phyloP scores from a whole-genome alignment of 2,797 vertebrate species.

The Anabacerthia variegaticeps region DNA sequence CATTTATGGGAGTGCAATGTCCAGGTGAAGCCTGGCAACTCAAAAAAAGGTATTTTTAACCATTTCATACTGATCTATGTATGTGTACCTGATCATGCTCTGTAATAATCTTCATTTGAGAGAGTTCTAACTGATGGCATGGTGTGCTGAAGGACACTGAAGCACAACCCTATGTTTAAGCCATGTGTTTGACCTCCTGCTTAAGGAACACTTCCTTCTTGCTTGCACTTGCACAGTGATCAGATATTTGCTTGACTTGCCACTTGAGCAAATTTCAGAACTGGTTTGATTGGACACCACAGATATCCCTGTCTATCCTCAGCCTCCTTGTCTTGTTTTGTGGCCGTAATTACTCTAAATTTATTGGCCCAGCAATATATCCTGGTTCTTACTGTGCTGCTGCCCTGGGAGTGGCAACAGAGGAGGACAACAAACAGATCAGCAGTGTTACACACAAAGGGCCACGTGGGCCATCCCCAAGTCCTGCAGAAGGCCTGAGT shows the following conservation, averaged over 20 bases:
- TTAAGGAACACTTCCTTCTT: neutral
- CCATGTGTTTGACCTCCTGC: neutral
- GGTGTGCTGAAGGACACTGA: neutral
- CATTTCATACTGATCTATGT: neutral
- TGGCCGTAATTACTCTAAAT: neutral
- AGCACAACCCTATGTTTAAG: neutral
- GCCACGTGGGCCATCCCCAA: neutral
- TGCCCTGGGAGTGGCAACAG: neutral
- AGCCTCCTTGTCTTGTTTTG: neutral
- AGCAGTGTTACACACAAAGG: neutral
- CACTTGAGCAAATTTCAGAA: neutral
- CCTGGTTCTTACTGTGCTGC: neutral
- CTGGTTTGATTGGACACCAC: neutral
- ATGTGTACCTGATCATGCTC: neutral
- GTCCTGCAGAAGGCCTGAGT: neutral
- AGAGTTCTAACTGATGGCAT: neutral
- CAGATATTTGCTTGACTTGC: neutral
- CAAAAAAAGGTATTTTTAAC: neutral
- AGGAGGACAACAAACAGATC: neutral
- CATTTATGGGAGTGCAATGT: neutral
- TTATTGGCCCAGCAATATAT: neutral
- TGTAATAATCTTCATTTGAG: neutral
- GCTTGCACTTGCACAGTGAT: neutral
- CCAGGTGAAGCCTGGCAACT: neutral
- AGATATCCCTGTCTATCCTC: neutral